Evolutionary conservation across 64 coral and sea anemone species (phyloP), one percentile per base, ranked within the genome.

Genomic region (Montipora sp.): DNA sequence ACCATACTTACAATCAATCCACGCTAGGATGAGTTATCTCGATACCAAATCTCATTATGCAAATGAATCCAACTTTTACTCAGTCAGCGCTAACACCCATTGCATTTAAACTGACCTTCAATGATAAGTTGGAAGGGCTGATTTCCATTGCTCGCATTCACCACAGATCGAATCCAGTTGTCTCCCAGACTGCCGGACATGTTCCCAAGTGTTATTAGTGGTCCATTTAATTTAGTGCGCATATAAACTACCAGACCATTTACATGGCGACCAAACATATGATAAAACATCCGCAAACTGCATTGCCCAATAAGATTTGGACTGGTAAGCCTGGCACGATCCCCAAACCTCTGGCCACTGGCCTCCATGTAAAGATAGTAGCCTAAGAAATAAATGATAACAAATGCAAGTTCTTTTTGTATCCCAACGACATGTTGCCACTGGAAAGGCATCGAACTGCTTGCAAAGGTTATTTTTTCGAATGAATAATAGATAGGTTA

Each of bases 281-380:
- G 98, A 72, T 99, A 99, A 63, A 80, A 99, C 57, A 99, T 81
- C n/a, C 98, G 94, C 0, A 99, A 73, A 18, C 79, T 92, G 46
- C 98, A 99, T 19, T 51, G 45, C 44, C 98, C 98, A 57, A 73
- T 66, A 7, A 99, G 80, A 43, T 71, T 75, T 51, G 94, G 92
- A 74, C 98, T 99, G 48, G 77, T 92, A 12, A 99, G 92, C 3
- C 93, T 89, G 10, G 98, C 98, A 61, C 93, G 92, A 69, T 96
- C 92, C 12, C 98, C 98, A 77, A 90, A 96, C n/a, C 53, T 69
- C 44, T 90, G 44, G 16, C 85, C 75, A 59, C 92, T 68, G 10
- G 92, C 90, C 79, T 99, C 98, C 3, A 94, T 81, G 73, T 99
- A 99, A 74, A 99, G 24, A 77, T 94, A 99, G 59, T 94, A 99